Percentiles rank a stretch among this genome's conserved stretches.
Conservation (phyloP, 2,113 vertebrate genomes). For the Epinephelus lanceolatus region DNA sequence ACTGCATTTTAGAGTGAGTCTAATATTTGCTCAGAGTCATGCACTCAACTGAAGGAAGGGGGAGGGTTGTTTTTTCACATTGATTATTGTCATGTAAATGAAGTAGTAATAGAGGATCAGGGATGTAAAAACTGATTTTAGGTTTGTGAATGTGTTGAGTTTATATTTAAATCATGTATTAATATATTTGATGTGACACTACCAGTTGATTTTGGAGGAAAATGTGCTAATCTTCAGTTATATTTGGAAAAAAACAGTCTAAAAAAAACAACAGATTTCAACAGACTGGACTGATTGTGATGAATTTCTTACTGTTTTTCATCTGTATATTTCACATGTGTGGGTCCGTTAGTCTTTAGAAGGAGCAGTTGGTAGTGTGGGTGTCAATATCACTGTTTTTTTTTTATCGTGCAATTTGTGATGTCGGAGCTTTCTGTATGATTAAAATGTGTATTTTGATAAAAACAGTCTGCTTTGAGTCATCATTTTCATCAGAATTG, state of each 20-base stretch:
- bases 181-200: constrained; percentile 29
- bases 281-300: not conserved
- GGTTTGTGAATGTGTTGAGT: constrained; percentile 14
- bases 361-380: constrained; percentile 19
- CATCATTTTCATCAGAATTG: not conserved
- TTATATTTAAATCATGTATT: constrained; percentile 32
- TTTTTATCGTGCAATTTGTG: constrained; percentile 56
- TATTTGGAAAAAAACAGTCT: not conserved
- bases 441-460: constrained; percentile 76
- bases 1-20: constrained; percentile 6
- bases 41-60: constrained; percentile 13
- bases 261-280: not conserved
- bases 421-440: constrained; percentile 25
- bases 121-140: constrained; percentile 33
- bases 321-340: constrained; percentile 9
- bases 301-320: constrained; percentile 20
- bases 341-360: constrained; percentile 27
- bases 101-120: constrained; percentile 16
- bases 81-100: constrained; percentile 30
- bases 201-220: not conserved
- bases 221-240: not conserved
- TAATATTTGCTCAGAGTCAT: constrained; percentile 14
- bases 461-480: constrained; percentile 29
- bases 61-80: not conserved
- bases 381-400: constrained; percentile 27